These are phyloP conservation scores for Hypotaenidia philippensis DNA, from an alignment of 2,797 vertebrate species.

Conservation along the genomic window DNA sequence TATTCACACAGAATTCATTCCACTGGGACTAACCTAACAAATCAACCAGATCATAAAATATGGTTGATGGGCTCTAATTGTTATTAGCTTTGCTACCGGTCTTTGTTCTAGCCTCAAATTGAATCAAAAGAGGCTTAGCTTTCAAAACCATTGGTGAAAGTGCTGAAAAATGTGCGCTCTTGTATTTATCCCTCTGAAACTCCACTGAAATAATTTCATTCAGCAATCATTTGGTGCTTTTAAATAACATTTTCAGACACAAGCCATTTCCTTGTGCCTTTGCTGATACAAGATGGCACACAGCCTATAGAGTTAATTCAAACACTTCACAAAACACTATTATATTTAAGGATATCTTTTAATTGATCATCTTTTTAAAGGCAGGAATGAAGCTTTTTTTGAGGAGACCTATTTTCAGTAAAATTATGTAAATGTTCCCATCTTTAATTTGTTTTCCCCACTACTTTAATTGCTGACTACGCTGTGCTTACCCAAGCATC, in stretches of 20 bases:
- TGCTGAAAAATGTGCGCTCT: background rate
- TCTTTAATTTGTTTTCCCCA: rapidly evolving
- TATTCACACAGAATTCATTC: background rate
- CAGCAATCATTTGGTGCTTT: background rate
- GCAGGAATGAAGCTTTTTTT: background rate
- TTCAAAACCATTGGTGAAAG: background rate
- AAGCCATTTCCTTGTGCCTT: background rate
- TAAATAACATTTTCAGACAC: background rate
- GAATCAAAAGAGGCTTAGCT: background rate
- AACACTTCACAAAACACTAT: background rate
- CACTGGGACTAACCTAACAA: background rate
- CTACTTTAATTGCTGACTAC: background rate
- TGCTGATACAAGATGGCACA: background rate
- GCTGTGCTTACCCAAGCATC: background rate
- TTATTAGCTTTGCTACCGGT: background rate
- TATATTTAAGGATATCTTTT: background rate
- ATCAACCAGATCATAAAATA: background rate
- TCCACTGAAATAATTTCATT: background rate
- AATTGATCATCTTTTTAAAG: background rate
- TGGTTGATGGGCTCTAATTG: background rate
- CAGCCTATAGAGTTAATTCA: background rate
- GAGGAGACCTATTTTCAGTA: background rate
- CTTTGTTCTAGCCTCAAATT: background rate
- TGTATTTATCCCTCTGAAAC: background rate
- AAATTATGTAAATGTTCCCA: background rate